Percentiles rank a stretch among this genome's conserved stretches.
phyloP scores from a whole-genome alignment of 37 sponge, comb jelly and placozoan genomes.

The Chondrosia reniformis region DNA sequence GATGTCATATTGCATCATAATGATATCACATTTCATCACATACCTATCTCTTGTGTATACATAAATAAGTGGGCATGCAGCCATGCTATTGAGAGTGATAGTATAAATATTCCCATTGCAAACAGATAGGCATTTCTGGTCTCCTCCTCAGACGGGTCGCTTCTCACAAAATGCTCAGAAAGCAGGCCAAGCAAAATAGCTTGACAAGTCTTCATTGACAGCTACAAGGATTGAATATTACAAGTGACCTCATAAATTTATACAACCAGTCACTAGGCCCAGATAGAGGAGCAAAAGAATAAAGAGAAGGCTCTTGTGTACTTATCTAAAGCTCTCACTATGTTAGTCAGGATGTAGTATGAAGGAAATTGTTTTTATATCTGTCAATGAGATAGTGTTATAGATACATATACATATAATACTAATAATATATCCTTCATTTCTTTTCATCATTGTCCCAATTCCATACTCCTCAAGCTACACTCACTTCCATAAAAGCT shows the following conservation, averaged over 20 bases:
- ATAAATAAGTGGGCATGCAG: neutral
- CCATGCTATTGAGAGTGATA: neutral
- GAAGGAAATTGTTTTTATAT: neutral
- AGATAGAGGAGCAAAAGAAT: no score
- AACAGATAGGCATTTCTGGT: slow-evolving; percentile 63
- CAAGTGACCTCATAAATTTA: neutral
- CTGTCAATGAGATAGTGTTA: no score
- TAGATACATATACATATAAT: no score
- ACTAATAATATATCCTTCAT: no score
- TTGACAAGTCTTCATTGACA: neutral
- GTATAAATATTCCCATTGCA: slow-evolving; percentile 30
- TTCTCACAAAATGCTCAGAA: slow-evolving; percentile 4
- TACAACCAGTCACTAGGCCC: neutral
- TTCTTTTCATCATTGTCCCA: no score
- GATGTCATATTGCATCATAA: neutral
- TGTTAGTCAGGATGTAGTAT: no score
- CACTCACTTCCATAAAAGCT: slow-evolving; percentile 21
- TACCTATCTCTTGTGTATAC: neutral
- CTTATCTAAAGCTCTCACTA: no score
- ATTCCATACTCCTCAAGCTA: neutral
- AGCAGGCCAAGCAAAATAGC: slow-evolving; percentile 5
- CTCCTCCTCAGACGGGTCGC: slow-evolving; percentile 23
- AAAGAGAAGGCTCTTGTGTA: no score
- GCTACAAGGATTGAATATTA: neutral
- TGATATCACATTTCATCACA: neutral